phyloP scores from a whole-genome alignment of 1,140 invertebrate species.

The Lutraria rhynchaena region DNA sequence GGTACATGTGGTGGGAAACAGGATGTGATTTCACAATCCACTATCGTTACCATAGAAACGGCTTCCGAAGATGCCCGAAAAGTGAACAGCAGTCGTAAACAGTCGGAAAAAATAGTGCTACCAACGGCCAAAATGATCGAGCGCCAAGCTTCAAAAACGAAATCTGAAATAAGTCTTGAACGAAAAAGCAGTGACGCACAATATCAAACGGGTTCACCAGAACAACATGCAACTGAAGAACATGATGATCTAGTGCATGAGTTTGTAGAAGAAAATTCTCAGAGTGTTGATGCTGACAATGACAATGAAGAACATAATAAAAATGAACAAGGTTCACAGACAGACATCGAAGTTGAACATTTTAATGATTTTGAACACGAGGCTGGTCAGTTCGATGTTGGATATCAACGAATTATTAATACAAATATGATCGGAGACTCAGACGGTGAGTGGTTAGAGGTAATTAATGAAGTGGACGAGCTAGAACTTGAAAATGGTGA shows the following conservation, averaged over 20 bases:
- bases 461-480: conserved; percentile 42
- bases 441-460: conserved; percentile 25
- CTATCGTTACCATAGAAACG: conserved; percentile 34
- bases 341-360: background rate
- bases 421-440: background rate
- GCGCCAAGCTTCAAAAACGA: background rate
- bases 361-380: background rate
- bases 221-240: background rate
- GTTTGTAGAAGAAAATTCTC: too few relatives aligned
- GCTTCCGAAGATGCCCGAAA: background rate
- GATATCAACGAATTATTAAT: conserved; percentile 2
- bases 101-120: background rate
- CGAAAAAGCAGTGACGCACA: background rate
- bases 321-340: background rate
- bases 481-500: conserved; percentile 24
- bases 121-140: background rate
- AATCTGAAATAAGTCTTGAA: background rate
- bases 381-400: too few relatives aligned
- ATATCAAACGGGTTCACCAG: too few relatives aligned
- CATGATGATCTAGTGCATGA: too few relatives aligned
- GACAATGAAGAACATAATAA: background rate
- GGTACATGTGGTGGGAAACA: conserved; percentile 48
- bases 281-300: background rate
- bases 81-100: background rate
- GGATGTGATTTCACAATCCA: conserved; percentile 47